These are phyloP conservation scores for Microtus ochrogaster DNA, from an alignment of 2,113 vertebrate genomes.

Conservation along the genomic window DNA sequence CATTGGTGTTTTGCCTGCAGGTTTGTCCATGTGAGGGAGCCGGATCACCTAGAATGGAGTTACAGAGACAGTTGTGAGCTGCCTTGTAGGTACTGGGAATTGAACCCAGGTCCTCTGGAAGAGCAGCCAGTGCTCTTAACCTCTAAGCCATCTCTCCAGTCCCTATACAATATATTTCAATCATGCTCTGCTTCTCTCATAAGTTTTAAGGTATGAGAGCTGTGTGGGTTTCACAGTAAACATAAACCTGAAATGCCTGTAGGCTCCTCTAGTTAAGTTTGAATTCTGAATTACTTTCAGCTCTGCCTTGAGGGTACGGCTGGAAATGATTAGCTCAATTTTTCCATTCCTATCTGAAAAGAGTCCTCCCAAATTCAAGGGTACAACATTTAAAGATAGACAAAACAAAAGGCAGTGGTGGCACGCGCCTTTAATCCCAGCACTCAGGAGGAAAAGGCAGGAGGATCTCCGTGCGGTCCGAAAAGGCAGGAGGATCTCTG, in stretches of 20 bases:
- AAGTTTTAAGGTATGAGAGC: not conserved
- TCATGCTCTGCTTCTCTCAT: not conserved
- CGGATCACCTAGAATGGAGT: too few relatives aligned
- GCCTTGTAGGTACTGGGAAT: too few relatives aligned
- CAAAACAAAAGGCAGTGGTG: not conserved
- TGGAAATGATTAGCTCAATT: not conserved
- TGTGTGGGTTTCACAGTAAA: not conserved
- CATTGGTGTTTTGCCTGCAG: too few relatives aligned
- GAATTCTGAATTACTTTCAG: not conserved
- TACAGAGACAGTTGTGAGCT: too few relatives aligned
- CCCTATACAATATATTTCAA: not conserved
- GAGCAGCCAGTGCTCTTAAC: too few relatives aligned
- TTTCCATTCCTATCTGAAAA: not conserved
- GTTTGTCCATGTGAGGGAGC: too few relatives aligned
- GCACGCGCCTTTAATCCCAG: not conserved
- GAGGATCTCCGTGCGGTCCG: not conserved
- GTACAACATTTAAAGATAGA: not conserved
- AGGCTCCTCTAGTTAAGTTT: not conserved
- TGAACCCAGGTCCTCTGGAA: too few relatives aligned
- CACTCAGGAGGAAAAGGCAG: not conserved
- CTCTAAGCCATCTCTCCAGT: too few relatives aligned
- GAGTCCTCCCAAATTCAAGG: not conserved
- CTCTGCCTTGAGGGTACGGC: not conserved
- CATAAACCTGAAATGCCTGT: not conserved
- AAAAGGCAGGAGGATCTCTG: not conserved